Evolutionary conservation across 1,140 invertebrate genomes (phyloP), one percentile per base, ranked within the genome.

Genomic region (Saccostrea glomerata): DNA sequence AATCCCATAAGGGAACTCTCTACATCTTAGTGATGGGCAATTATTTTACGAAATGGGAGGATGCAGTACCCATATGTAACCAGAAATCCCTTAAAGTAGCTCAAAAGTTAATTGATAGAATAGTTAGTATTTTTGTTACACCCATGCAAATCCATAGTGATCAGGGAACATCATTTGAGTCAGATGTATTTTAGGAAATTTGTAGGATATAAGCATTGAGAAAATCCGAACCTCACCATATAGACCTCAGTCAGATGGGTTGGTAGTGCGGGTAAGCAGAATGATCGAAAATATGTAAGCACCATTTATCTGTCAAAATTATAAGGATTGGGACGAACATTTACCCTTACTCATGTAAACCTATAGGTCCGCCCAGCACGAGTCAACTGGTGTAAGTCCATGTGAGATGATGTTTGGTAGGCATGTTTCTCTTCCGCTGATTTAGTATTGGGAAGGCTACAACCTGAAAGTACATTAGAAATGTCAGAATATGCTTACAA

Each of bases 81-180:
- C 40, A 89, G 82, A 91, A 88, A 60, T 89, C 92, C n/a, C 56
- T 70, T 20, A 94, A 93, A 2, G 89, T 94, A 17, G 95, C 93
- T 9, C 88, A 93, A 23, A 90, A 87, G 5, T 90, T 95, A 15
- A 90, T 95, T 5, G 85, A 93, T 54, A 87, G 93, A 20, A 85
- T 93, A 17, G 73, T 95, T 23, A 92, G 89, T 82, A 88, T 92
- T 13, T 92, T 92, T 86, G 95, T 95, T 20, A 88, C 93, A 2
- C 95, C 95, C 0, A 58, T 92, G 20, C 89, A 93, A 60, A 86
- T 95, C 17, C 89, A 93, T 36, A 89, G 94, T 2, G 94, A 95
- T 87, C 92, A 94, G 86, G 95, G 94, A 55, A 36, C 87, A 82
- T 70, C 85, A 30, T 89, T 91, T 73, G 58, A 87, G 63, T 90